Base-by-base conservation (phyloP, 2,113 vertebrate species). In the Macquaria ambigua region DNA sequence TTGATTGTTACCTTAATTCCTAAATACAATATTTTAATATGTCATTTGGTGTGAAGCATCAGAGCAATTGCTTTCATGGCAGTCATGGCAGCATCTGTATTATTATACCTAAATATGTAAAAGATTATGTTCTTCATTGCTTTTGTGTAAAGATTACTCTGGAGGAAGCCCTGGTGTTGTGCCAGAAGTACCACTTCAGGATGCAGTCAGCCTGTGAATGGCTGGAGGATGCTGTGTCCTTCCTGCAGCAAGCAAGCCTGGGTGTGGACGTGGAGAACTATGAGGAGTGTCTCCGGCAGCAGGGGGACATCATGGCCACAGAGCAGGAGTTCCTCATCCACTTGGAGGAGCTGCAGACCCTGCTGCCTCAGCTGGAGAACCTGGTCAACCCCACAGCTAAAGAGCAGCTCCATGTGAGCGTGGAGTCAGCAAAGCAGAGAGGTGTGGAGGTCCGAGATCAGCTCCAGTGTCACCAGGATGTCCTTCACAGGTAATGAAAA, bases 211-310 rank as follows among this genome's bases (percentile, higher is more conserved):
- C 97, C 52, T 97, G 95, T 15, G 97, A 98, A 76, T 99, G 98
- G 98, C 94, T 99, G 59, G 97, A 99, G 89, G 98, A 99, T 15
- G 97, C 97, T 2, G 97, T 97, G 48, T 97, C 97, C 74, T 97
- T 97, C 89, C 90, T 99, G 14, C 97, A 98, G 80, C 96, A 97
- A 87, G 94, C 96, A 5, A 95, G 94, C 90, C 96, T 96, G 1
- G 98, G 98, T 20, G 95, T 99, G 20, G 97, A 99, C 25, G 96
- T 97, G 81, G 98, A 99, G 86, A 97, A 96, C 73, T 97, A 96
- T 0, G 98, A 99, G 90, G 98, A 99, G 81, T 97, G 95, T 85
- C 95, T 99, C 62, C 95, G 93, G 80, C 97, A 95, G 84, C 97
- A 98, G 53, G 69, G 64, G 2, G 97, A 98, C 31, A 98, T 99